Evolutionary conservation across 2,113 vertebrate species (phyloP).

Genomic region (Paralichthys olivaceus): DNA sequence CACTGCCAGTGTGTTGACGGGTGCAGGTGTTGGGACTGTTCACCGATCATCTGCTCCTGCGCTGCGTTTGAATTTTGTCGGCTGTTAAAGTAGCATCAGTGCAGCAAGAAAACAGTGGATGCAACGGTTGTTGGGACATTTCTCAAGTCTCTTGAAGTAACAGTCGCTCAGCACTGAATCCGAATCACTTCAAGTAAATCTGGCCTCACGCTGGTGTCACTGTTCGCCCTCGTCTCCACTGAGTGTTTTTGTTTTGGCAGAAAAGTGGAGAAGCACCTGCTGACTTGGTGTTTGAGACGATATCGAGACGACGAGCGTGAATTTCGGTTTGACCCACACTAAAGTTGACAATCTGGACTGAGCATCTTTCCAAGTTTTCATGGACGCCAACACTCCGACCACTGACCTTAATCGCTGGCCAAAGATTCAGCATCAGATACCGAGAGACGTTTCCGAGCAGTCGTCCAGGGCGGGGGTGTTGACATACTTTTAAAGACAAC

Average conservation of each 20-base stretch:
- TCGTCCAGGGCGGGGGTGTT: no score
- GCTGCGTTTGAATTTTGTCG: not conserved
- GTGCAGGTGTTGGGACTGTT: constrained; percentile 4
- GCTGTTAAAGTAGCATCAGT: constrained; percentile 22
- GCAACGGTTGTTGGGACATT: not conserved
- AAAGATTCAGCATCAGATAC: no score
- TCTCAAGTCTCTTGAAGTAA: not conserved
- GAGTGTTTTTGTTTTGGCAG: no score
- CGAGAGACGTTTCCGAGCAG: no score
- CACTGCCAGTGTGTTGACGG: constrained; percentile 27
- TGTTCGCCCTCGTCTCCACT: not conserved
- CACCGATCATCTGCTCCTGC: no score
- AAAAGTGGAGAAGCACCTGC: no score
- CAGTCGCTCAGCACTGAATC: no score
- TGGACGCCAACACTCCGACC: no score
- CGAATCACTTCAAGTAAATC: no score
- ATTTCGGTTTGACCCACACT: not conserved
- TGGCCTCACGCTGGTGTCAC: no score
- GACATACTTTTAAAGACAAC: no score
- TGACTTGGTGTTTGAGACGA: not conserved
- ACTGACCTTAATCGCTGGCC: no score
- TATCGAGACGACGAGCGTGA: not conserved
- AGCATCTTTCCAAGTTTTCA: not conserved
- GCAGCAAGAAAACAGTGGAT: not conserved
- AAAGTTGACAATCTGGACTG: not conserved